Base-by-base conservation (phyloP, 2,113 vertebrate genomes). In the Petromus typicus region DNA sequence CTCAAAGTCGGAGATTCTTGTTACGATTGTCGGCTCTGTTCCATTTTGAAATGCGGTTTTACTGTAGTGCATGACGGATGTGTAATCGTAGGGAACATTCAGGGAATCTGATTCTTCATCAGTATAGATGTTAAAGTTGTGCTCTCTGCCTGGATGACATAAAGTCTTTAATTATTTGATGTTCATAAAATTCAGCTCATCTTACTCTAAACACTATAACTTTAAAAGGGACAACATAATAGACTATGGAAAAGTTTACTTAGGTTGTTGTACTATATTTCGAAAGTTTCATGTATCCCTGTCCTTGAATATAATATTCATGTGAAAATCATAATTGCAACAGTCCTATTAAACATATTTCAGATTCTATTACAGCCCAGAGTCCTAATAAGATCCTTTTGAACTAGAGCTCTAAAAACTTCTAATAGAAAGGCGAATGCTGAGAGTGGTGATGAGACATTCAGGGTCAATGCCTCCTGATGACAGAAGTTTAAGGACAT, bases 31-130 rank as follows among this genome's bases (percentile, higher is more conserved):
- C 86, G 99, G 98, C 85, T 99, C 98, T 0, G 96, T 97, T 51
- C 98, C 99, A 0, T 99, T 99, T 23, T 76, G 92, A 94, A 99
- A 99, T 7, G 99, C 98, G 0, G 80, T 99, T 98, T 99, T 98
- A 78, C 99, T 99, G 34, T 99, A 99, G 98, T 99, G 99, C 99
- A 99, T 99, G 61, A 99, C 98, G 0, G 99, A 99, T 17, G 94
- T 98, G 20, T 99, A 99, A 97, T 99, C 99, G 32, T 99, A 99
- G 20, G 99, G 98, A 23, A 99, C 98, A 6, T 99, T 99, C 69
- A 99, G 96, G 18, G 96, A 94, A 16, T 98, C 98, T 67, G 99
- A 99, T 51, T 3, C 86, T 5, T 86, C 91, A 69, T 99, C 99
- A 43, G 98, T 27, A 0, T 99, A 98, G 81, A 75, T 98, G 14